These are phyloP conservation scores for Centrocercus urophasianus DNA, from an alignment of 2,113 vertebrate genomes.

Conservation along the genomic window DNA sequence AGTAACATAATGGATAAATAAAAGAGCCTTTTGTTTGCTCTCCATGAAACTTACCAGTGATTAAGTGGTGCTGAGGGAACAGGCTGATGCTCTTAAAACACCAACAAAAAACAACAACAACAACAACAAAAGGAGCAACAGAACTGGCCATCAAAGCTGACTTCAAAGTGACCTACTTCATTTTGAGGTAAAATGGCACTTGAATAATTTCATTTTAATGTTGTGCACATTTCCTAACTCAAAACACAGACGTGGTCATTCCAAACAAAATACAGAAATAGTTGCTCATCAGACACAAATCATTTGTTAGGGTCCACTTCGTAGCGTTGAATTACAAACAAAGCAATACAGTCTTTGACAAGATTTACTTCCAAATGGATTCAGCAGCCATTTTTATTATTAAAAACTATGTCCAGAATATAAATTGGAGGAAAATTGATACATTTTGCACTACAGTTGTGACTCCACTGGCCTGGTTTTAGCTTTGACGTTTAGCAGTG, in stretches of 20 bases:
- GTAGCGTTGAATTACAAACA: neutral
- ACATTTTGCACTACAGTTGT: neutral
- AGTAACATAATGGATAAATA: slow-evolving; percentile 65
- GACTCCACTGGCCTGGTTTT: neutral
- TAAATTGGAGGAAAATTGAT: neutral
- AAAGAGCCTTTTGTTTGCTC: slow-evolving; percentile 61
- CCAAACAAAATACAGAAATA: neutral
- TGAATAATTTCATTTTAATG: slow-evolving; percentile 40
- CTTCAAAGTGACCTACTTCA: slow-evolving; percentile 55
- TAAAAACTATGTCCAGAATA: neutral
- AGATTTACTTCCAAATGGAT: neutral
- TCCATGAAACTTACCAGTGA: slow-evolving; percentile 58
- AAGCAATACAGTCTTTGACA: neutral
- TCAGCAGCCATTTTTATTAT: neutral
- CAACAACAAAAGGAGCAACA: neutral
- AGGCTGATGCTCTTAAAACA: slow-evolving; percentile 1
- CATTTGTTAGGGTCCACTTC: neutral
- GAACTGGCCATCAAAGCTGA: slow-evolving; percentile 56
- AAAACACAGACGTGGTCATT: slow-evolving; percentile 26
- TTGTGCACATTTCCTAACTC: slow-evolving; percentile 44
- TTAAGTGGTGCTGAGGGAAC: slow-evolving; percentile 53
- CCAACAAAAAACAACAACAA: neutral
- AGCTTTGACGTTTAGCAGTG: neutral
- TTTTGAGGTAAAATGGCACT: slow-evolving; percentile 52
- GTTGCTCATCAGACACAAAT: slow-evolving; percentile 1